phyloP scores from a whole-genome alignment of 1,140 invertebrate species.

The Magallana angulata region DNA sequence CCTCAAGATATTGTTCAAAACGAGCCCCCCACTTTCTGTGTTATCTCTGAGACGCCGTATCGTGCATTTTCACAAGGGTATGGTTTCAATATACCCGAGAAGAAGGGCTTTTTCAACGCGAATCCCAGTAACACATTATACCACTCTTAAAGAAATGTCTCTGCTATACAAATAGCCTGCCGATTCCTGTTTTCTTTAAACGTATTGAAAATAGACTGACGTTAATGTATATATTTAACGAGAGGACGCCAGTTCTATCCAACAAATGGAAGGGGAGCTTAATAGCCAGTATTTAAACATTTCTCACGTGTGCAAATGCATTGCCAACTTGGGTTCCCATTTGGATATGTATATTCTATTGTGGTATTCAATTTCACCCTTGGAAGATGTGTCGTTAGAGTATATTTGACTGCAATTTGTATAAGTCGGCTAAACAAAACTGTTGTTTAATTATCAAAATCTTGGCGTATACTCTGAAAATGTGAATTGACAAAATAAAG shows the following conservation, averaged over 20 bases:
- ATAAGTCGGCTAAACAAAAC: conserved; percentile 8
- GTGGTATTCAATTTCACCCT: neutral
- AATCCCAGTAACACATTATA: conserved; percentile 19
- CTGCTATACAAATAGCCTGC: neutral
- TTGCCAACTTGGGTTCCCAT: neutral
- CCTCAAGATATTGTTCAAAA: too few species aligned
- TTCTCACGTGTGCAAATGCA: neutral
- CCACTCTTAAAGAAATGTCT: neutral
- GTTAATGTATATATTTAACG: neutral
- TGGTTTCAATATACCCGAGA: neutral
- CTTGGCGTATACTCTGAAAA: too few species aligned
- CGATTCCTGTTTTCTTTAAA: neutral
- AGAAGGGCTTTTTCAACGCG: neutral
- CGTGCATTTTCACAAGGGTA: neutral
- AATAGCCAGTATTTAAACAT: neutral
- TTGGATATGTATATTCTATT: neutral
- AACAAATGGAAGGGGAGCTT: neutral
- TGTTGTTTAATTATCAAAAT: too few species aligned
- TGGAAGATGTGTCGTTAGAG: neutral
- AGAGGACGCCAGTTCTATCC: neutral
- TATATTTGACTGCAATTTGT: neutral
- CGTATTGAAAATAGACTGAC: neutral
- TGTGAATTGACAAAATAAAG: too few species aligned
- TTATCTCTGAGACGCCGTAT: conserved; percentile 4
- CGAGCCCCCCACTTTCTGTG: neutral